A percentile compares a stretch with the other conserved stretches of the same genome.
Conservation (phyloP, 2,113 vertebrate genomes). For the Lonchura striata region DNA sequence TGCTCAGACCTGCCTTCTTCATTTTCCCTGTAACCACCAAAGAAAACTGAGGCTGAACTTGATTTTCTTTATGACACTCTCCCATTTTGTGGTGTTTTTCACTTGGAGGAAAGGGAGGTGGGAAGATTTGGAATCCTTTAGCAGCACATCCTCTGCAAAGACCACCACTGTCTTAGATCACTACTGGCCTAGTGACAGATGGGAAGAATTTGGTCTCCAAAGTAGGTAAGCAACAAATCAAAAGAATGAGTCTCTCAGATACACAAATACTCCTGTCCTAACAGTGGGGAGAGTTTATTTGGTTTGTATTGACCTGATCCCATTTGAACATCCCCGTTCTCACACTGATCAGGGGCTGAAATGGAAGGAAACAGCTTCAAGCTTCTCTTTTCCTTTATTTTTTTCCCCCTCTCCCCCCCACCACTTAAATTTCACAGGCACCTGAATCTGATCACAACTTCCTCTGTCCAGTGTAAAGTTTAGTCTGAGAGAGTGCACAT, state of each 20-base stretch:
- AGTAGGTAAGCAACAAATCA: background rate
- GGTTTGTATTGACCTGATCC: conserved; percentile 28
- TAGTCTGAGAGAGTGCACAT: conserved; percentile 67
- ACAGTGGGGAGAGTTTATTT: conserved; percentile 5
- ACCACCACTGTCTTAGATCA: background rate
- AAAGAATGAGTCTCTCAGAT: background rate
- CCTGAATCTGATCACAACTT: conserved; percentile 75
- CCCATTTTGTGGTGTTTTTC: background rate
- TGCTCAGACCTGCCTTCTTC: background rate
- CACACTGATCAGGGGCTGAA: conserved; percentile 56
- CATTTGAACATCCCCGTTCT: conserved; percentile 52
- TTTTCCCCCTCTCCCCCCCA: background rate
- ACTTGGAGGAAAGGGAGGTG: background rate
- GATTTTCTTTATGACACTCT: background rate
- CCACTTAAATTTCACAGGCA: conserved; percentile 72
- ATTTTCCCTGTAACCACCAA: background rate
- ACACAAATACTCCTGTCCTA: background rate
- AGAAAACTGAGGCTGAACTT: background rate
- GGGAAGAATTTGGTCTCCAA: background rate
- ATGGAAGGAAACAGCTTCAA: conserved; percentile 67
- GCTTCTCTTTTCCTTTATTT: conserved; percentile 52
- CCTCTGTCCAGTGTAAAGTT: conserved; percentile 70
- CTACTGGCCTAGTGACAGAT: background rate
- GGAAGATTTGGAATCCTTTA: background rate
- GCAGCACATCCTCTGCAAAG: background rate